Evolutionary conservation across 2,888 invertebrate species (phyloP), one percentile per base, ranked within the genome.

Genomic region (Leucophenga maculata): DNA sequence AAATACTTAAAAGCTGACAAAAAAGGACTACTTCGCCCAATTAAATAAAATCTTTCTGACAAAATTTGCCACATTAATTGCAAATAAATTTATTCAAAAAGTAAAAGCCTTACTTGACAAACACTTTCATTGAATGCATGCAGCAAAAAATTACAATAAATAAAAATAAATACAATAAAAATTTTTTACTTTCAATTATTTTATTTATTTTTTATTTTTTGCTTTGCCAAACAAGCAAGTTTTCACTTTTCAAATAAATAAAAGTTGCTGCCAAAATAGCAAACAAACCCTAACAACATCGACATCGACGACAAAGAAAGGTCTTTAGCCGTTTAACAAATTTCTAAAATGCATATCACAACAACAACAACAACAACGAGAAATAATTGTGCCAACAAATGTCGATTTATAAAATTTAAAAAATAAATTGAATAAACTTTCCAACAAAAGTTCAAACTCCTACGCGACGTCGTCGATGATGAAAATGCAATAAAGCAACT

Each of bases 321-420:
- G 79, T 77, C 78, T 77, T 75, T 79, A 82, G 78, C 75, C 81
- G 74, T 68, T 69, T 78, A 76, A 80, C 79, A 80, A 82, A 82
- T 80, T 80, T 80, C 81, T 78, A 82, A 80, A 80, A 79, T 80
- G 81, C 80, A 81, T 77, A 26, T 26, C 6, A 57, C 11, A 57
- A 54, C 54, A 60, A 60, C 20, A 64, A 64, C 62, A 48, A 48
- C 20, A 46, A n/a, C n/a, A n/a, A n/a, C n/a, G n/a, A n/a, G n/a
- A 81, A 81, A 80, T 82, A 83, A 81, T 83, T 80, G 80, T 80
- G 80, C 82, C 83, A 80, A 83, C 14, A n/a, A 50, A n/a, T 18
- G n/a, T 50, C 18, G 18, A 50, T 18, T 50, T 39, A 39, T 39
- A 18, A 18, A 50, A 50, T 16, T 50, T 50, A 50, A 50, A n/a